These are phyloP conservation scores for Patella depressa DNA, from an alignment of 2,888 invertebrate species.

Conservation along the genomic window DNA sequence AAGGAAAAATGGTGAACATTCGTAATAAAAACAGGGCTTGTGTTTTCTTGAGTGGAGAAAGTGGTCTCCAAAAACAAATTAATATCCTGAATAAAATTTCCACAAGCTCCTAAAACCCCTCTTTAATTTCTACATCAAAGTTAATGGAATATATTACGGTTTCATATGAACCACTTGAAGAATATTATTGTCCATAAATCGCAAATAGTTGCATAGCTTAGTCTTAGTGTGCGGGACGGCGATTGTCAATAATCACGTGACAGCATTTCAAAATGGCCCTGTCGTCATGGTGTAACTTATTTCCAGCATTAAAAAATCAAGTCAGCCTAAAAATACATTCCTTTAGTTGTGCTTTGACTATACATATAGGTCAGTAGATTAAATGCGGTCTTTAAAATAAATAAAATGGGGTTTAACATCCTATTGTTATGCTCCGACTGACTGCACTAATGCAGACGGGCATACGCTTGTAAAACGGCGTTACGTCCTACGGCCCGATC, in stretches of 20 bases:
- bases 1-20: conserved; percentile 1
- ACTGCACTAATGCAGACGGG: too few relatives aligned
- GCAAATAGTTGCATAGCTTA: conserved; percentile 4
- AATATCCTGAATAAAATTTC: conserved; percentile 10
- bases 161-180: conserved; percentile 10
- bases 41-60: conserved; percentile 9
- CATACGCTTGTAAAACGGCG: too few relatives aligned
- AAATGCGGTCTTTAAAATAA: too few relatives aligned
- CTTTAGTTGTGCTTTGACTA: too few relatives aligned
- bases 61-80: conserved; percentile 11
- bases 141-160: conserved; percentile 4
- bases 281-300: too few relatives aligned
- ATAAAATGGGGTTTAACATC: too few relatives aligned
- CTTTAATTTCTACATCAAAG: conserved; percentile 3
- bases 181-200: conserved; percentile 7
- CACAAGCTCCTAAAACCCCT: background rate
- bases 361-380: too few relatives aligned
- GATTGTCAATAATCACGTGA: background rate
- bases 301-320: too few relatives aligned
- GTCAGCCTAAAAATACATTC: too few relatives aligned
- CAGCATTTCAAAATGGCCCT: background rate
- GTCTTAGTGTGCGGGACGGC: background rate
- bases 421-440: too few relatives aligned
- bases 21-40: conserved; percentile 4
- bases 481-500: too few relatives aligned